phyloP scores from a whole-genome alignment of 2,113 vertebrate genomes.

The Hyperoodon ampullatus region DNA sequence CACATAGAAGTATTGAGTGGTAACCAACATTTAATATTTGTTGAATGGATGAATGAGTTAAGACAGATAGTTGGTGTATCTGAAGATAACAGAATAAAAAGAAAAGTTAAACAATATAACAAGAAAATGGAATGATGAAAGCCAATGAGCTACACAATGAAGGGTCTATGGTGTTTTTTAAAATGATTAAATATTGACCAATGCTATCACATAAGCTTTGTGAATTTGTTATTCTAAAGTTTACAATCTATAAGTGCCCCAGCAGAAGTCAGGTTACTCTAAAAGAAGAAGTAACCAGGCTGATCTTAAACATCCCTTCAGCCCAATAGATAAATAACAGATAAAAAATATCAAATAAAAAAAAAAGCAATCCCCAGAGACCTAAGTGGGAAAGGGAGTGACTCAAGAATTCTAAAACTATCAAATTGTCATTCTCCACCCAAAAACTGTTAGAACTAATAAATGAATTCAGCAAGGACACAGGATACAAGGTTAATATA shows the following conservation, averaged over 20 bases:
- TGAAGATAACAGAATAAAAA: conserved; percentile 11
- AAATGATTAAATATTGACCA: conserved; percentile 15
- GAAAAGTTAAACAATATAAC: not conserved
- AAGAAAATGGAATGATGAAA: not conserved
- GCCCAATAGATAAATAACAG: not conserved
- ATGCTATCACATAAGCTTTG: not conserved
- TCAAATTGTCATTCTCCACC: not conserved
- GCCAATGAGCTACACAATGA: not conserved
- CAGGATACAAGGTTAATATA: not conserved
- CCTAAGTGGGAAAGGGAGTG: not conserved
- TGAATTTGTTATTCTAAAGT: not conserved
- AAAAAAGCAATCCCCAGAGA: not conserved
- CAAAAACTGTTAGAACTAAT: not conserved
- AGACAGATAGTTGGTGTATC: not conserved
- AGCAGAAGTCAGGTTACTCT: not conserved
- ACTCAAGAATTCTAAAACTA: not conserved
- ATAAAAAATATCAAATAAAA: not conserved
- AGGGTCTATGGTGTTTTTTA: not conserved
- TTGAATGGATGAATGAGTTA: not conserved
- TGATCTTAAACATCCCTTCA: not conserved
- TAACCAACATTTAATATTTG: not conserved
- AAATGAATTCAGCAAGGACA: not conserved
- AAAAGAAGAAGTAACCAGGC: not conserved
- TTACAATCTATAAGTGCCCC: not conserved
- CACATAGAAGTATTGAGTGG: not conserved